Evolutionary conservation across 2,113 vertebrate species (phyloP).

Genomic region (Rhegmatorhina hoffmannsi): DNA sequence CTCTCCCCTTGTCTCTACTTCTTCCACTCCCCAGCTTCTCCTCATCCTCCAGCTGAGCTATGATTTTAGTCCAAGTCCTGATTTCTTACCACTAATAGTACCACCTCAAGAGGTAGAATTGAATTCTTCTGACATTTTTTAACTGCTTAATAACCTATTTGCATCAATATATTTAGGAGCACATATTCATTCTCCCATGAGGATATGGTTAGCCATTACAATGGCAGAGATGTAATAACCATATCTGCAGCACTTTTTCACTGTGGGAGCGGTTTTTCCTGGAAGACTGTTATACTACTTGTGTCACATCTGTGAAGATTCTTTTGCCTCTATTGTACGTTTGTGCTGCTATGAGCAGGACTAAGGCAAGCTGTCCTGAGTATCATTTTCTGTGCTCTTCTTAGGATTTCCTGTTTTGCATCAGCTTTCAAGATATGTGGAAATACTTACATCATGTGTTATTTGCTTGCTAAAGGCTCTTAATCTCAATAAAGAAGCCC

Average conservation of each 20-base stretch:
- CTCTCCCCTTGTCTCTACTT: background rate
- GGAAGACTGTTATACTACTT: background rate
- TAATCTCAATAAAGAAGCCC: background rate
- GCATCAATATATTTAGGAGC: background rate
- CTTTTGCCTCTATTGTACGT: accelerated
- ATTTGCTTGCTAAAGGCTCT: background rate
- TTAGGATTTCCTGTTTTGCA: background rate
- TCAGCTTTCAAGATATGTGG: background rate
- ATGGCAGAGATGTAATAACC: background rate
- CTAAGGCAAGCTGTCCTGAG: background rate
- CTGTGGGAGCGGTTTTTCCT: background rate
- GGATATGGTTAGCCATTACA: background rate
- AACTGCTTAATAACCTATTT: background rate
- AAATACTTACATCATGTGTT: background rate
- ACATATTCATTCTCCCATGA: background rate
- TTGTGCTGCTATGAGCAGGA: background rate
- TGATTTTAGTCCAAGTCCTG: background rate
- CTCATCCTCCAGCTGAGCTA: background rate
- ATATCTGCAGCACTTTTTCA: background rate
- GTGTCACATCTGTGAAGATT: background rate
- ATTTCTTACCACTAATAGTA: background rate
- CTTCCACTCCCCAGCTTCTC: background rate
- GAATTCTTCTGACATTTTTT: background rate
- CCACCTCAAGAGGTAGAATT: background rate
- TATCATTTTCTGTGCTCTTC: background rate